Base-by-base conservation (phyloP, 2,113 vertebrate genomes). In the Sylvilagus bachmani region DNA sequence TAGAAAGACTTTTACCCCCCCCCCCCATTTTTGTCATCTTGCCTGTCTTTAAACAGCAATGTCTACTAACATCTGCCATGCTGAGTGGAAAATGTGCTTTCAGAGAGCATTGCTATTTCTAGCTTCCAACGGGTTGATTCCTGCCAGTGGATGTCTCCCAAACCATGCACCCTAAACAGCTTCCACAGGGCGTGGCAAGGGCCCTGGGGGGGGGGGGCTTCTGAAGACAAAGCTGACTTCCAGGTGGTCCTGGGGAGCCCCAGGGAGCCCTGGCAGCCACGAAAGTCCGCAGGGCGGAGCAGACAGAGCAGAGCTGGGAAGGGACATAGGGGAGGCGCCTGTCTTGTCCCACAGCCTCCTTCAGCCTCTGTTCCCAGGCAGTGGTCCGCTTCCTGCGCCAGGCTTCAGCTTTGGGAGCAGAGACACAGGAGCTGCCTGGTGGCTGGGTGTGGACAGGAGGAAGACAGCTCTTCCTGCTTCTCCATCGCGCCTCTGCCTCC, bases 31-130 rank as follows among this genome's bases (percentile, higher is more conserved):
- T 36, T 31, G 64, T 77, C 22, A 61, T 79, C n/a, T 69, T 74
- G 33, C 78, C 55, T 90, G 4, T 53, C 93, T 96, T 96, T 75
- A 69, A 93, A 79, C 74, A 82, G 19, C 89, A 78, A 13, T 88
- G 71, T 95, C 89, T 74, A 82, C 38, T 75, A 67, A 25, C 78
- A 58, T 75, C 82, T 95, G 84, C 82, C 62, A 44, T 38, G 49
- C 10, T 69, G 38, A 55, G 61, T 67, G 69, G 51, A 92, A 86
- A 88, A 69, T 36, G 78, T 58, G 11, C 44, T 81, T 93, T 89
- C 82, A 49, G 78, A 86, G 74, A 36, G 31, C 67, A 38, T 4
- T 44, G 69, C 12, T 79, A 83, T 96, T 88, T 79, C 94, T 91
- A 82, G 95, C 74, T 44, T 88, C 61, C 44, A 80, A 83, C 80